Percentiles rank a stretch among this genome's conserved stretches.
phyloP scores from a whole-genome alignment of 1,140 invertebrate species.

The Cecropterus lyciades region DNA sequence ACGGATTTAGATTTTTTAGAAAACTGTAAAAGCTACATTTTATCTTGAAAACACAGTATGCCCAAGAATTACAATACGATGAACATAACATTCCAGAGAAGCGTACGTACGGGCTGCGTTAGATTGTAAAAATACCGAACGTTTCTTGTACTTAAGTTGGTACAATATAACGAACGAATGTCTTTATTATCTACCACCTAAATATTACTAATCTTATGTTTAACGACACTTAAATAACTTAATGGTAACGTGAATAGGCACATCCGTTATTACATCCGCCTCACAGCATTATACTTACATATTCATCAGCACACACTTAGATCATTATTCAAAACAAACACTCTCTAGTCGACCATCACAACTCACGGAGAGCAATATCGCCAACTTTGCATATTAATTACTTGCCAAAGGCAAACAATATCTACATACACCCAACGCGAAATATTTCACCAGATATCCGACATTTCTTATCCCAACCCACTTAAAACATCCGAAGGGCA shows the following conservation, averaged over 20 bases:
- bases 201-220: no score
- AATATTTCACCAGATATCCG: constrained; percentile 80
- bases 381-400: constrained; percentile 79
- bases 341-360: constrained; percentile 49
- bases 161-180: no score
- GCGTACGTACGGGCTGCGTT: no score
- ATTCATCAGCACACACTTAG: constrained; percentile 28
- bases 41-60: no score
- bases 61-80: no score
- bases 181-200: no score
- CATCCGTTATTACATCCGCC: constrained; percentile 18
- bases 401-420: constrained; percentile 63
- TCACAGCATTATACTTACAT: constrained; percentile 24
- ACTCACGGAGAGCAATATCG: constrained; percentile 41
- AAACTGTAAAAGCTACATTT: no score
- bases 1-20: no score
- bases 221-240: neutral
- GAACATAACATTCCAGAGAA: no score
- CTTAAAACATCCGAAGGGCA: constrained; percentile 83
- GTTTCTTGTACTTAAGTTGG: no score
- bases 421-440: constrained; percentile 52
- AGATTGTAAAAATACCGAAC: no score
- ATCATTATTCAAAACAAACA: constrained; percentile 47
- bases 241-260: constrained; percentile 10
- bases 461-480: constrained; percentile 82